These are phyloP conservation scores for Caenorhabditis macrosperma DNA, from an alignment of 2,888 invertebrate species.

Conservation along the genomic window DNA sequence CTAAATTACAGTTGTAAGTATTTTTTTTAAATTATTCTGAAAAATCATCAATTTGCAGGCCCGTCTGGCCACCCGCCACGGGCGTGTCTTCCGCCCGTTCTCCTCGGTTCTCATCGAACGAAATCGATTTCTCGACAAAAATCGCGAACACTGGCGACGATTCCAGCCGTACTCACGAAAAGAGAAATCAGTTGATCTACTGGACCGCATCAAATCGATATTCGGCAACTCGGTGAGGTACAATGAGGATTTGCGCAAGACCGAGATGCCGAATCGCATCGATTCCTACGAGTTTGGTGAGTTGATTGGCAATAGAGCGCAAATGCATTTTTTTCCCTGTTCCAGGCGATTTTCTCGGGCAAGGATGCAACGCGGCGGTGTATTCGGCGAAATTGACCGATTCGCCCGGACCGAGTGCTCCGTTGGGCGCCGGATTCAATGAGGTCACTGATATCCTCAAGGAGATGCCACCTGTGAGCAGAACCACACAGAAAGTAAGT, in stretches of 20 bases:
- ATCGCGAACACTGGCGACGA: conserved; percentile 17
- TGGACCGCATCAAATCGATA: conserved; percentile 66
- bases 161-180: conserved; percentile 28
- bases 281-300: conserved; percentile 77
- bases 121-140: conserved; percentile 42
- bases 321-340: no score
- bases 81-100: conserved; percentile 64
- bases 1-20: not conserved
- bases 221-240: conserved; percentile 73
- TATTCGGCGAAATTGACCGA: conserved; percentile 67
- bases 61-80: conserved; percentile 49
- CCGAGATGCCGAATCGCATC: conserved; percentile 66
- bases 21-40: not conserved
- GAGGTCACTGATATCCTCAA: conserved; percentile 44
- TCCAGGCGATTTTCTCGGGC: conserved; percentile 75
- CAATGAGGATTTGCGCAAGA: conserved; percentile 66
- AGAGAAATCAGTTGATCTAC: conserved; percentile 47
- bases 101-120: conserved; percentile 60
- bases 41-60: conserved; percentile 37
- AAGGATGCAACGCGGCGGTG: conserved; percentile 78
- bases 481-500: conserved; percentile 10
- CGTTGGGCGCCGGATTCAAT: conserved; percentile 36
- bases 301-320: no score
- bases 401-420: not conserved
- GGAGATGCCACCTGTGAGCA: conserved; percentile 16